Base-by-base conservation (phyloP, 2,113 vertebrate genomes). In the Bombycilla garrulus region DNA sequence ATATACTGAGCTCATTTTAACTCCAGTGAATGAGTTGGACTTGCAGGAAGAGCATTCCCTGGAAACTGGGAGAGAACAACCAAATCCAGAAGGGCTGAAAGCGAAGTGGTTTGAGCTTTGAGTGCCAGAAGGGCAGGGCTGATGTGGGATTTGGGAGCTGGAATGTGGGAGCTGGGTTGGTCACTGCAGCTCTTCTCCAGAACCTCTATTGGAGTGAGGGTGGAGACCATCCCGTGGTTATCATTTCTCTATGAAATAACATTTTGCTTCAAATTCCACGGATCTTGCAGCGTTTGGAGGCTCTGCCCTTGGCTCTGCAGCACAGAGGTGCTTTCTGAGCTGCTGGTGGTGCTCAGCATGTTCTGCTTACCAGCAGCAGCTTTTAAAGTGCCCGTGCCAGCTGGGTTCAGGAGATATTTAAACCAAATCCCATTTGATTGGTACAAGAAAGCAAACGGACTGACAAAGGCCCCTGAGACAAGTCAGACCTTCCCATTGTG, bases 381-480 rank as follows among this genome's bases (percentile, higher is more conserved):
- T 81, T 51, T 36, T 35, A 23, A 54, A 77, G 65, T 48, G 69
- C 67, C 53, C 1, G 0, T 82, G 91, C 93, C 95, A 71, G 62
- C 50, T 95, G 13, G 0, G 24, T 13, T 89, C 70, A 87, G 93
- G n/a, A 4, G 9, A 3, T 12, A 13, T 12, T 83, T 73, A 24
- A 89, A 91, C 73, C 79, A 92, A 95, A 90, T 84, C 65, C 0
- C 12, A 0, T 45, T 45, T 57, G 81, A 90, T 77, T 28, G 67
- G 35, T 90, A 24, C 91, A 38, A 86, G 84, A 85, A 92, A 73
- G 61, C 54, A 95, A 96, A 96, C 9, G 84, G 91, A 48, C 74
- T 73, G 62, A 57, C 47, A 88, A 56, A 78, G 26, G 29, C 78
- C 90, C 86, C 47, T 45, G 78, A 83, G 89, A 92, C 66, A 44